These are phyloP conservation scores for Amphipoea oculea DNA, from an alignment of 2,888 invertebrate genomes.

Conservation along the genomic window DNA sequence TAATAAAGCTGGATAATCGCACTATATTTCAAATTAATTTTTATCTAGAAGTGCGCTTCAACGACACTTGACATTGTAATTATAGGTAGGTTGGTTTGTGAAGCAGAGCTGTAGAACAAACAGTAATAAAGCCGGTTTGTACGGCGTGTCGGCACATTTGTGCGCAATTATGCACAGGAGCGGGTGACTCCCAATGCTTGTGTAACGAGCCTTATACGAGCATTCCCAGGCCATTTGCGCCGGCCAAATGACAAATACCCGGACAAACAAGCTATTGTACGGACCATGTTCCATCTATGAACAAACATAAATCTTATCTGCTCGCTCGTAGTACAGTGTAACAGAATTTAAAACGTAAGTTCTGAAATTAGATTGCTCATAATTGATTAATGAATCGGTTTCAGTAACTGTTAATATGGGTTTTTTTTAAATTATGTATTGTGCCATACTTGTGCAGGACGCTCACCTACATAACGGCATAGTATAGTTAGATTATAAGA, in stretches of 20 bases:
- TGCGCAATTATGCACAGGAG: slow-evolving; percentile 61
- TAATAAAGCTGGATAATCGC: neutral
- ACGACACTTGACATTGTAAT: slow-evolving; percentile 31
- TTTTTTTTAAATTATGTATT: too few species aligned
- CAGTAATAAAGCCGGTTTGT: slow-evolving; percentile 55
- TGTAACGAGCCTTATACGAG: slow-evolving; percentile 53
- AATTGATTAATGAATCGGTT: too few species aligned
- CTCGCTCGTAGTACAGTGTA: slow-evolving; percentile 37
- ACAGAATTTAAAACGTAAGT: too few species aligned
- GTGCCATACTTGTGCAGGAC: too few species aligned
- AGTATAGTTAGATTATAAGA: too few species aligned
- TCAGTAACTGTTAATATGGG: too few species aligned
- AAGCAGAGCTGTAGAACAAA: slow-evolving; percentile 40
- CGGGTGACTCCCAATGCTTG: slow-evolving; percentile 42
- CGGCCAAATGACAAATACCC: slow-evolving; percentile 71
- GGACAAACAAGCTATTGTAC: slow-evolving; percentile 73
- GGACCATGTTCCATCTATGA: slow-evolving; percentile 64
- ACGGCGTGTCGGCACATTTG: slow-evolving; percentile 47
- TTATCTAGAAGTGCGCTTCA: slow-evolving; percentile 28
- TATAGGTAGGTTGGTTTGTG: slow-evolving; percentile 7
- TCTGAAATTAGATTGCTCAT: too few species aligned
- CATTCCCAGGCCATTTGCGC: slow-evolving; percentile 59
- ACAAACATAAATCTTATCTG: slow-evolving; percentile 73
- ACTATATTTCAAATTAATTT: slow-evolving; percentile 12
- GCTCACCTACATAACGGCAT: too few species aligned